Percentiles rank a stretch among this genome's conserved stretches.
Evolutionary conservation across 2,797 vertebrate species (phyloP).

Genomic region (Lateolabrax maculatus): DNA sequence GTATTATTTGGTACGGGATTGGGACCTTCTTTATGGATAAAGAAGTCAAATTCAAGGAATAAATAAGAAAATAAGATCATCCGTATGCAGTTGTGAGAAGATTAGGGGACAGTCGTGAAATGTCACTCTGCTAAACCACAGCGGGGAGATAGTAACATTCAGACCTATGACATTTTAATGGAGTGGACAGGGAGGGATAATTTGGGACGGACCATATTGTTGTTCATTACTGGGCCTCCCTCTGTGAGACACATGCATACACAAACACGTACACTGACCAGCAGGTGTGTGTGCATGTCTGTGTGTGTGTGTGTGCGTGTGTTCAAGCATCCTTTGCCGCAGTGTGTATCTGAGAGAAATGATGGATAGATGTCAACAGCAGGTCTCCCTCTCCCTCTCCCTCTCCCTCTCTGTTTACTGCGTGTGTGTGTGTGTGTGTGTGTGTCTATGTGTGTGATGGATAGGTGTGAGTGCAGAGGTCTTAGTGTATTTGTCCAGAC

Average conservation of each 20-base stretch:
- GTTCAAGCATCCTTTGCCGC: conserved; percentile 20
- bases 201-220: conserved; percentile 70
- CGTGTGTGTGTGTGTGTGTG: conserved; percentile 33
- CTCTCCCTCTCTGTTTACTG: conserved; percentile 40
- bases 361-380: conserved; percentile 79
- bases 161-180: conserved; percentile 79
- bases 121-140: conserved; percentile 48
- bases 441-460: conserved; percentile 48
- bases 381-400: conserved; percentile 64
- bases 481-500: conserved; percentile 74
- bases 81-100: conserved; percentile 15
- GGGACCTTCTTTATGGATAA: not conserved
- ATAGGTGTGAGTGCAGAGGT: conserved; percentile 67
- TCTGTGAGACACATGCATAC: conserved; percentile 35
- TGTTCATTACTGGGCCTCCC: conserved; percentile 68
- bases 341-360: conserved; percentile 53
- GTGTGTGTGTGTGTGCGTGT: not conserved
- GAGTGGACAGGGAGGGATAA: conserved; percentile 65
- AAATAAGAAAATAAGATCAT: conserved; percentile 1
- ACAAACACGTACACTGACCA: conserved; percentile 14
- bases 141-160: conserved; percentile 65
- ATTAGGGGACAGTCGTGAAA: conserved; percentile 45
- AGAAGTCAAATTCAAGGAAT: not conserved
- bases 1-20: not conserved
- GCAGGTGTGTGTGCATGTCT: not conserved